Conservation (phyloP, 37 sponge, comb jelly and placozoan genomes). For the Mnemiopsis leidyi region DNA sequence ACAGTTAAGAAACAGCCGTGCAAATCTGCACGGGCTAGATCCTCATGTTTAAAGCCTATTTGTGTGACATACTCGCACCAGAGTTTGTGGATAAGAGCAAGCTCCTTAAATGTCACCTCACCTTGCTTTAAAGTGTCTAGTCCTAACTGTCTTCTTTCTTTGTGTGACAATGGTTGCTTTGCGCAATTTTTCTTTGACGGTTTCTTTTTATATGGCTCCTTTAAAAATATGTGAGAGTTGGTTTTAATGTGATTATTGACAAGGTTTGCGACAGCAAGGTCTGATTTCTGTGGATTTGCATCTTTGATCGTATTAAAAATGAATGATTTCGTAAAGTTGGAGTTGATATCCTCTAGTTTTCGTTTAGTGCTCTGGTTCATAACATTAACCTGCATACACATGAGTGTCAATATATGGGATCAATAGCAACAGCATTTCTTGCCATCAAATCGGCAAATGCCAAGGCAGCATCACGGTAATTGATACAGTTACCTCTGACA, state of each 20-base stretch:
- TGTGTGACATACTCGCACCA: conserved; percentile 27
- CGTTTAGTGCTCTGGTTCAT: not conserved
- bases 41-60: not conserved
- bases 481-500: no score
- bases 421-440: no score
- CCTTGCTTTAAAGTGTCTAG: not conserved
- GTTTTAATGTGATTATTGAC: conserved; percentile 62
- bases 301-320: conserved; percentile 35
- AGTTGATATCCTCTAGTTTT: conserved; percentile 48
- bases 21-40: conserved; percentile 22
- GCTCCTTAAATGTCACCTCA: not conserved
- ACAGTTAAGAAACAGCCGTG: conserved; percentile 57
- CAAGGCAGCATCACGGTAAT: no score
- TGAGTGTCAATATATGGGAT: no score
- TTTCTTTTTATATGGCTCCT: conserved; percentile 32
- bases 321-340: conserved; percentile 57
- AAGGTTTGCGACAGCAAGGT: not conserved
- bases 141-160: not conserved
- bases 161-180: conserved; percentile 27
- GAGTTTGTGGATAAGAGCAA: not conserved
- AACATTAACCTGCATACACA: no score
- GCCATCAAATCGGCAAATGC: no score
- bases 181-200: not conserved
- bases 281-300: conserved; percentile 30
- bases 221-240: conserved; percentile 57